phyloP scores from a whole-genome alignment of 2,113 vertebrate species.

The Nicator chloris region DNA sequence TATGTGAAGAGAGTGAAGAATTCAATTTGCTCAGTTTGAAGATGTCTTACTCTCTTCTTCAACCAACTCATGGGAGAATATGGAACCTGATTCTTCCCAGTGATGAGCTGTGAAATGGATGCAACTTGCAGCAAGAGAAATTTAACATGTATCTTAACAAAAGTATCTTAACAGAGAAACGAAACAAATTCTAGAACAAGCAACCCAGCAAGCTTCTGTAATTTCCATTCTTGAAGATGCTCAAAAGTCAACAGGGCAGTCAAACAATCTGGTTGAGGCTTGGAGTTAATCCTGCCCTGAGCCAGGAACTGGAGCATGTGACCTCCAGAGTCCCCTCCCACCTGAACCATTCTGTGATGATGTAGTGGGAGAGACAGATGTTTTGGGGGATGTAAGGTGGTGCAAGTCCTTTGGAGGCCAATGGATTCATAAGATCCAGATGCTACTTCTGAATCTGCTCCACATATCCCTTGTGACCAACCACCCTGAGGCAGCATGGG shows the following conservation, averaged over 20 bases:
- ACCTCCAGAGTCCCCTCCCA: background rate
- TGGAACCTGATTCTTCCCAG: background rate
- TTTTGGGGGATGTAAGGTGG: background rate
- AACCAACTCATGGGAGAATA: background rate
- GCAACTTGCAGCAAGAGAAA: background rate
- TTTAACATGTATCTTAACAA: background rate
- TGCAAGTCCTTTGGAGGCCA: background rate
- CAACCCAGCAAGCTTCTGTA: background rate
- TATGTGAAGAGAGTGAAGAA: background rate
- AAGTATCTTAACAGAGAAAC: background rate
- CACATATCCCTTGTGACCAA: fast-evolving
- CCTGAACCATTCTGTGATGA: background rate
- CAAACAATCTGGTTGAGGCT: background rate
- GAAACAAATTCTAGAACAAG: background rate
- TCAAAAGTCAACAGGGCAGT: background rate
- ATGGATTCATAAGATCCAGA: background rate
- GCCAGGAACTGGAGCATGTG: background rate
- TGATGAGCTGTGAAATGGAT: background rate
- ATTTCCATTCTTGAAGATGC: background rate
- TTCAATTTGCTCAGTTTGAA: background rate
- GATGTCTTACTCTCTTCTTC: background rate
- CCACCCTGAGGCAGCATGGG: background rate
- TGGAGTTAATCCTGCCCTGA: background rate
- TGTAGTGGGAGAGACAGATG: background rate
- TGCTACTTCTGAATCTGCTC: background rate